These are phyloP conservation scores for Cirrhinus mrigala DNA, from an alignment of 2,797 vertebrate genomes.

Conservation along the genomic window DNA sequence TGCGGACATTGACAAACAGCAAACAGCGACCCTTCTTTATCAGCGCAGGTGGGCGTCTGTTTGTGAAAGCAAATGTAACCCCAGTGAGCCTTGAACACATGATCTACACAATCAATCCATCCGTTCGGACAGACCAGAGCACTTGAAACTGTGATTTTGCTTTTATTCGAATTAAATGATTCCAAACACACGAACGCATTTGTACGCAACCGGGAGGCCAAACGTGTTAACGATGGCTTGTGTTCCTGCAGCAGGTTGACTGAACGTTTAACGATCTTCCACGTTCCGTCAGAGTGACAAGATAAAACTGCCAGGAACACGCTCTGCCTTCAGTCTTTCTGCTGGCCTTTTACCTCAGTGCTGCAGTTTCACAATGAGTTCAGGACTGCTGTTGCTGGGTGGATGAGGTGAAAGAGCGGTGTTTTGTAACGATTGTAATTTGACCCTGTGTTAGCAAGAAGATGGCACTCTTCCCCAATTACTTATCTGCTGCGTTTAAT, in stretches of 20 bases:
- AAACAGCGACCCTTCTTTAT: constrained; percentile 5
- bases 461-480: neutral
- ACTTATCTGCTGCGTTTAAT: neutral
- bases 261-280: neutral
- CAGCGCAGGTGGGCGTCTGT: constrained; percentile 29
- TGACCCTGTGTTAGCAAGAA: neutral
- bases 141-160: neutral
- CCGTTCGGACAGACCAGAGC: neutral
- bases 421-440: neutral
- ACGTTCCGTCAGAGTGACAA: neutral
- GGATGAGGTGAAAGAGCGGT: constrained; percentile 20
- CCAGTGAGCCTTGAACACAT: constrained; percentile 21
- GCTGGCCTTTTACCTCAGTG: neutral
- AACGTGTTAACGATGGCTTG: neutral
- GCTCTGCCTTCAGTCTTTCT: neutral
- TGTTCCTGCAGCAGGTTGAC: no score
- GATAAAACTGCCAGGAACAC: neutral
- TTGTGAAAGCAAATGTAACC: constrained; percentile 13
- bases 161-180: neutral
- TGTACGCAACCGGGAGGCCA: neutral
- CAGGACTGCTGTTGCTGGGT: neutral
- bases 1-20: neutral
- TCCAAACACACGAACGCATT: neutral
- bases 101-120: neutral
- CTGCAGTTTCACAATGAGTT: neutral